Evolutionary conservation across 2,888 invertebrate genomes (phyloP), one percentile per base, ranked within the genome.

Genomic region (Clunio marinus): DNA sequence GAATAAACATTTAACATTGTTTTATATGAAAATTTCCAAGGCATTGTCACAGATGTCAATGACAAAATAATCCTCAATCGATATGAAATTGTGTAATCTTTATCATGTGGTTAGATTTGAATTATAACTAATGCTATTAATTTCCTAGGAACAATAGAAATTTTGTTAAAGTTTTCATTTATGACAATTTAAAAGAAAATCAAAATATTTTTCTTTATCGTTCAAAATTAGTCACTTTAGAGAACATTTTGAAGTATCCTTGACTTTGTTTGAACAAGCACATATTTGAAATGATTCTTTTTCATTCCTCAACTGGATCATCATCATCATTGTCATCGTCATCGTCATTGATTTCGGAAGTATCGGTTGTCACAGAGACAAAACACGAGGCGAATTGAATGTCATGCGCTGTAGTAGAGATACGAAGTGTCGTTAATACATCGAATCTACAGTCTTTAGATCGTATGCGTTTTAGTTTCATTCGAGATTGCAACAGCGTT

Each of bases 351-450:
- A 5, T 8, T n/a, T n/a, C n/a, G 35, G 13, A 13, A 51, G 20
- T n/a, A 20, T 15, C 13, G 57, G 27, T 57, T 57, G 57, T 57
- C 57, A 57, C 57, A 57, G 27, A 24, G 27, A 57, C 25, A 57
- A 8, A 57, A 15, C 57, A 57, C 57, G 57, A 57, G 57, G 27
- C 57, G 20, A 15, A 57, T 57, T 27, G 24, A 1, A 10, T n/a
- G 63, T 63, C 63, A 63, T 63, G 63, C 63, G 63, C 63, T 63
- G 28, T 45, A 41, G 8, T 13, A 25, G 63, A 41, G 25, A 13
- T 17, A 60, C 60, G 60, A 60, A 57, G 15, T 8, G 24, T 57
- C 57, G 25, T 57, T 24, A 57, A 57, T 57, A 57, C 25, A 25
- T 25, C 25, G 27, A 57, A 41, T 13, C 41, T 41, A 41, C 13